Percentiles rank a stretch among this genome's conserved stretches.
Evolutionary conservation across 1,140 invertebrate species (phyloP).

Genomic region (Drosophila elegans): DNA sequence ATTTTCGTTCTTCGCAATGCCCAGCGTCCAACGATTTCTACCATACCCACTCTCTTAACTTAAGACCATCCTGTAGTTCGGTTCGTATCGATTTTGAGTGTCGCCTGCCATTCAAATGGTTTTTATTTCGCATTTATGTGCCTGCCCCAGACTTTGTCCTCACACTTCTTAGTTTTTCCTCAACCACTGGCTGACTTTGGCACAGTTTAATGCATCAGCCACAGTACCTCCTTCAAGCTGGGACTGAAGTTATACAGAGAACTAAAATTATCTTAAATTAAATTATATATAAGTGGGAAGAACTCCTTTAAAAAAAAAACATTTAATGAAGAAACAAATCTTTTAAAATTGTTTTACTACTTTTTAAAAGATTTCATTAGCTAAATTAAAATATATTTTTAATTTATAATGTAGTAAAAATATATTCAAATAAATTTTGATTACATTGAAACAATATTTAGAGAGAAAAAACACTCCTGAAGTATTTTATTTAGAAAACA

Average conservation of each 20-base stretch:
- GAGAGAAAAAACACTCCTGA: too few relatives aligned
- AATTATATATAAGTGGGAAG: too few relatives aligned
- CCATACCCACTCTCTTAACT: neutral
- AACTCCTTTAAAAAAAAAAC: too few relatives aligned
- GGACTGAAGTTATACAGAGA: constrained; percentile 3
- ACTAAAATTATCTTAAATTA: too few relatives aligned
- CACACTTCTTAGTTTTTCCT: constrained; percentile 21
- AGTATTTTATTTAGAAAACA: too few relatives aligned
- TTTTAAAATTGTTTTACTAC: too few relatives aligned
- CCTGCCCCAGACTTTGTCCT: constrained; percentile 48
- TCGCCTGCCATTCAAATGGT: constrained; percentile 80
- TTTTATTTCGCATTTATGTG: constrained; percentile 81
- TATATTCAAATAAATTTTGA: too few relatives aligned
- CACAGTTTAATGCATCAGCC: constrained; percentile 70
- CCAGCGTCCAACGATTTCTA: constrained; percentile 11
- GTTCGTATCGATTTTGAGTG: constrained; percentile 79
- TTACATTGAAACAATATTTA: too few relatives aligned
- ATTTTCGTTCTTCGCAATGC: constrained; percentile 49
- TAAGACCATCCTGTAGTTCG: constrained; percentile 27
- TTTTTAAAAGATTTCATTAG: too few relatives aligned
- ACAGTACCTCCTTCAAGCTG: constrained; percentile 23
- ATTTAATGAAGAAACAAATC: too few relatives aligned
- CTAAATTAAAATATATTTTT: too few relatives aligned
- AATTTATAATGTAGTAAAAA: too few relatives aligned
- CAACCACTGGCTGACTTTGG: constrained; percentile 50